Base-by-base conservation (phyloP, 1,140 invertebrate genomes). In the Brachionus manjavacas region DNA sequence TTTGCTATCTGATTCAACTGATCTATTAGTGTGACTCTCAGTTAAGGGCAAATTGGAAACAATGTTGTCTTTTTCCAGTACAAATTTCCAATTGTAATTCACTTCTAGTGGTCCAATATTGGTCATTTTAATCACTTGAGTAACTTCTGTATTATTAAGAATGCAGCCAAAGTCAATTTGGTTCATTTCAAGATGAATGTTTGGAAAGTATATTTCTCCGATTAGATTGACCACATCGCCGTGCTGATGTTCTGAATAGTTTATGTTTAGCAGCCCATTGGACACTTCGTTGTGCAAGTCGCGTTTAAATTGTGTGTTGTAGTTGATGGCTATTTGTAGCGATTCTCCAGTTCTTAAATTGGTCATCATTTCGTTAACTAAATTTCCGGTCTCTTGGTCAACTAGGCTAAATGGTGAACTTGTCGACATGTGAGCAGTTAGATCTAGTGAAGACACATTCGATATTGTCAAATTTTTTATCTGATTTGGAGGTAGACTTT, bases 191-290 rank as follows among this genome's bases (percentile, higher is more conserved):
- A 90, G 89, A 70, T 87, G 86, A 35, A 90, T 79, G 81, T 90
- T 90, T 14, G 89, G 89, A 85, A 89, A 89, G 85, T 89, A 89
- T 0, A 90, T 89, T 79, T 90, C 89, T 43, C 89, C 89, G 80
- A 87, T 68, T 66, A 90, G 84, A 1, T 88, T 86, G 49, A 90
- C 87, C 35, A 87, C 87, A 85, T 90, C 89, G 88, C 89, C 79
- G 12, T 86, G 49, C 43, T 60, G 41, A 41, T 72, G 66, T 31
- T 84, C 83, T 11, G 20, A 23, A 66, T 84, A 84, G 14, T 35
- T 49, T 6, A 84, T 84, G 9, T 23, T 49, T 20, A 84, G 16
- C 4, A 49, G n/a, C 7, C 35, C 52, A 68, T 81, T 81, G 9
- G 64, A 43, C 0, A 68, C 12, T 46, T 81, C 55, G 12, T 81